Evolutionary conservation across 1,140 invertebrate genomes (phyloP).

Genomic region (Vollenhovia emeryi): DNA sequence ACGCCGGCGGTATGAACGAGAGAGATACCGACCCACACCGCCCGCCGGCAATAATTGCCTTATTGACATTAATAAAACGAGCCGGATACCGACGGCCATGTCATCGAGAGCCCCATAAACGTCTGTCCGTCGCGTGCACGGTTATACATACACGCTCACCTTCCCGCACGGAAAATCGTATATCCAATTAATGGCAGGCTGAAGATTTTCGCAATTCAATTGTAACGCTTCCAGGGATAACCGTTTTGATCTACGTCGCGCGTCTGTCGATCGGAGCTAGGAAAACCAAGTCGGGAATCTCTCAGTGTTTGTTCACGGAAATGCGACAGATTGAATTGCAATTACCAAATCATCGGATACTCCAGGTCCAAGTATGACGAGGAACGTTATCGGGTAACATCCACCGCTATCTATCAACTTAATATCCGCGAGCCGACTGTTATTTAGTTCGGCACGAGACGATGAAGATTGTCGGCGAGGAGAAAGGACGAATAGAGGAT

Average conservation of each 20-base stretch:
- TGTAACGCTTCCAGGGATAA: neutral
- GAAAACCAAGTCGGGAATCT: neutral
- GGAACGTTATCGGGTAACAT: neutral
- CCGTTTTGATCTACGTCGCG: neutral
- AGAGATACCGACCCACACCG: conserved; percentile 76
- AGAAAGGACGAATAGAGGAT: conserved; percentile 57
- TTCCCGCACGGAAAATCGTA: neutral
- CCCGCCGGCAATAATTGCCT: conserved; percentile 80
- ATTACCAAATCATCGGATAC: neutral
- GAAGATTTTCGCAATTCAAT: neutral
- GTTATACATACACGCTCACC: conserved; percentile 27
- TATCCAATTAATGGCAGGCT: neutral
- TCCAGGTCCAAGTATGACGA: neutral
- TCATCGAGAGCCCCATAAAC: conserved; percentile 60
- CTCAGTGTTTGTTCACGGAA: neutral
- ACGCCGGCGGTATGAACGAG: conserved; percentile 72
- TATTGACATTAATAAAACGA: conserved; percentile 84
- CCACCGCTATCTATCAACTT: neutral
- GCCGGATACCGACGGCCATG: conserved; percentile 69
- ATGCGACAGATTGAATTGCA: neutral
- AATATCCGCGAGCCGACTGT: neutral
- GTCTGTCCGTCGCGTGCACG: conserved; percentile 52
- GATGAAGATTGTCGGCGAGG: conserved; percentile 72
- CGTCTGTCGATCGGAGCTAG: neutral
- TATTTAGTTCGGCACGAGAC: conserved; percentile 26